Evolutionary conservation across 2,797 vertebrate species (phyloP).

Genomic region (Arctocebus calabarensis): DNA sequence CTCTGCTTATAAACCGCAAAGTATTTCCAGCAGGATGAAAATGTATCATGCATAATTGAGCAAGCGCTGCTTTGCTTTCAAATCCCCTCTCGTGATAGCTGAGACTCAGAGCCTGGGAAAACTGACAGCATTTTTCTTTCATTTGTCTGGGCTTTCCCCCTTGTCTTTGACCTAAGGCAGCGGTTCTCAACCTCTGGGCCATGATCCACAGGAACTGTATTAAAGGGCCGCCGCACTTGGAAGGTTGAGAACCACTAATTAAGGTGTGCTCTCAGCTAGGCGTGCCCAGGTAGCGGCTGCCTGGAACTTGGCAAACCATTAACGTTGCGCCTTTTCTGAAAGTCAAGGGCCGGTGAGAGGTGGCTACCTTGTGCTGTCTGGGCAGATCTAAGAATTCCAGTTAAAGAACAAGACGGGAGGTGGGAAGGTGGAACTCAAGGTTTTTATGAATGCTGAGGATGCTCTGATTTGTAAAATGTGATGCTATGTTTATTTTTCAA

Average conservation of each 20-base stretch:
- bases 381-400: background rate
- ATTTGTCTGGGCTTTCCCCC: background rate
- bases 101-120: background rate
- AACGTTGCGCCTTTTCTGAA: background rate
- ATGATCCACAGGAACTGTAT: no score
- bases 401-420: background rate
- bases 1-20: background rate
- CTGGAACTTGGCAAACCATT: background rate
- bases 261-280: accelerated
- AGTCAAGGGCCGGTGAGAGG: accelerated
- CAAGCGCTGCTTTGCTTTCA: constrained; percentile 13
- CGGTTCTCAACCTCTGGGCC: no score
- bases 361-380: background rate
- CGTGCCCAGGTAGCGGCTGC: no score
- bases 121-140: background rate
- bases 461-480: background rate
- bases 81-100: background rate
- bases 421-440: background rate
- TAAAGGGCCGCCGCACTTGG: no score
- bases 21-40: background rate
- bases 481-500: background rate
- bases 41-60: constrained; percentile 23
- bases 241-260: background rate
- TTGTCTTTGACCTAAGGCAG: background rate
- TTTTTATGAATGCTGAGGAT: background rate